Evolutionary conservation across 1,140 invertebrate genomes (phyloP).

Genomic region (Drosophila suzukii): DNA sequence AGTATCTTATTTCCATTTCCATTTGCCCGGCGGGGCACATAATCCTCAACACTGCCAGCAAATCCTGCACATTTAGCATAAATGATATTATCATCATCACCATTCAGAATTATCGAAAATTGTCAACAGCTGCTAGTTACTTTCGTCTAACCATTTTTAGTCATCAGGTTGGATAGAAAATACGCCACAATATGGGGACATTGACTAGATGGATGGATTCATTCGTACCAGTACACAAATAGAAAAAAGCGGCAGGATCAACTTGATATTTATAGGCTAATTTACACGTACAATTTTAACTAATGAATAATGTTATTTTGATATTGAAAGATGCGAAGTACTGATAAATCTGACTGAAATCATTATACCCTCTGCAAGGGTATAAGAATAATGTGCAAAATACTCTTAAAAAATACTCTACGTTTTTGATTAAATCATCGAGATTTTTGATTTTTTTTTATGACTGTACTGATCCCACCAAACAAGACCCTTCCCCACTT

Average conservation of each 20-base stretch:
- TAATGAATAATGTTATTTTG: too few relatives aligned
- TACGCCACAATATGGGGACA: slow-evolving; percentile 3
- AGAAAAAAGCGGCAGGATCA: too few relatives aligned
- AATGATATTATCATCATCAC: slow-evolving; percentile 7
- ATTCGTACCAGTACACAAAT: too few relatives aligned
- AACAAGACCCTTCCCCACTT: neutral
- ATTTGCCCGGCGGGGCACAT: neutral
- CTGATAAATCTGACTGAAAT: too few relatives aligned
- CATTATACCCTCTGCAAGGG: too few relatives aligned
- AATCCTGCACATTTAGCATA: slow-evolving; percentile 5
- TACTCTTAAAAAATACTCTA: too few relatives aligned
- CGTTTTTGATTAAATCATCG: too few relatives aligned
- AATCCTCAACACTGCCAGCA: slow-evolving; percentile 2
- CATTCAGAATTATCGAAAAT: slow-evolving; percentile 17
- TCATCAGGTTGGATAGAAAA: neutral
- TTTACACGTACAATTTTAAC: too few relatives aligned
- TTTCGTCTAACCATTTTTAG: slow-evolving; percentile 23
- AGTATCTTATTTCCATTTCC: slow-evolving; percentile 7
- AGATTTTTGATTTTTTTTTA: too few relatives aligned
- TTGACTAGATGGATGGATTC: slow-evolving; percentile 2
- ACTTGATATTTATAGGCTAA: too few relatives aligned
- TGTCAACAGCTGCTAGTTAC: slow-evolving; percentile 24
- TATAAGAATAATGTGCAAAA: too few relatives aligned
- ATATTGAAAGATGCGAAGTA: too few relatives aligned
- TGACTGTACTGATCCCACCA: neutral